phyloP scores from a whole-genome alignment of 2,888 invertebrate genomes.

The Polymixis lichenea region DNA sequence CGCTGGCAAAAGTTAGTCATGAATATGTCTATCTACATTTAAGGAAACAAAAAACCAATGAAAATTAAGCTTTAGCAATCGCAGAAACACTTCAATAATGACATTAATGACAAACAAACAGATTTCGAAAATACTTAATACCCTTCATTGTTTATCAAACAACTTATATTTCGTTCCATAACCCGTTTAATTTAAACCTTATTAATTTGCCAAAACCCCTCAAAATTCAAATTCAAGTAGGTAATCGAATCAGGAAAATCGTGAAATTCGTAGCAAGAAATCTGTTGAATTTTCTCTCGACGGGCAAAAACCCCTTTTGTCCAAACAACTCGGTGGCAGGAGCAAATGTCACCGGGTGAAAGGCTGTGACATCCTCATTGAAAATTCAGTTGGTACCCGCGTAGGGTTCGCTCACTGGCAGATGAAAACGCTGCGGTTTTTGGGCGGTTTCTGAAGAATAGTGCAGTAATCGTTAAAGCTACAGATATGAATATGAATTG shows the following conservation, averaged over 20 bases:
- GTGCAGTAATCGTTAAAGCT: too few species aligned
- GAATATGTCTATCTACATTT: background rate
- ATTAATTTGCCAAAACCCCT: slow-evolving; percentile 69
- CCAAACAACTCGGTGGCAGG: slow-evolving; percentile 84
- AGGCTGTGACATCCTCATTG: slow-evolving; percentile 86
- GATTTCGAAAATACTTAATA: slow-evolving; percentile 24
- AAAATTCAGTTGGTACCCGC: slow-evolving; percentile 80
- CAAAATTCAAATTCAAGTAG: slow-evolving; percentile 79
- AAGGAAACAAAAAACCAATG: background rate
- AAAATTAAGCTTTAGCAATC: background rate
- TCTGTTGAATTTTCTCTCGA: slow-evolving; percentile 72
- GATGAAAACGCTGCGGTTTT: slow-evolving; percentile 57
- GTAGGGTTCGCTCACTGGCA: slow-evolving; percentile 69
- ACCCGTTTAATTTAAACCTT: slow-evolving; percentile 61
- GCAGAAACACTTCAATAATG: background rate
- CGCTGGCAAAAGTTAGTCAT: too few species aligned
- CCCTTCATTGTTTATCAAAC: slow-evolving; percentile 51
- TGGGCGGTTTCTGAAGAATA: too few species aligned
- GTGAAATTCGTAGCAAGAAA: slow-evolving; percentile 74
- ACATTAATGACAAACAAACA: too few species aligned
- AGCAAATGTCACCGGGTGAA: slow-evolving; percentile 84
- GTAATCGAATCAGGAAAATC: slow-evolving; percentile 82
- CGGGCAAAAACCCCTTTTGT: slow-evolving; percentile 86
- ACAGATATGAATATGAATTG: too few species aligned
- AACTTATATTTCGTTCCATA: slow-evolving; percentile 55